These are phyloP conservation scores for Cotesia glomerata DNA, from an alignment of 1,140 invertebrate species.

Conservation along the genomic window DNA sequence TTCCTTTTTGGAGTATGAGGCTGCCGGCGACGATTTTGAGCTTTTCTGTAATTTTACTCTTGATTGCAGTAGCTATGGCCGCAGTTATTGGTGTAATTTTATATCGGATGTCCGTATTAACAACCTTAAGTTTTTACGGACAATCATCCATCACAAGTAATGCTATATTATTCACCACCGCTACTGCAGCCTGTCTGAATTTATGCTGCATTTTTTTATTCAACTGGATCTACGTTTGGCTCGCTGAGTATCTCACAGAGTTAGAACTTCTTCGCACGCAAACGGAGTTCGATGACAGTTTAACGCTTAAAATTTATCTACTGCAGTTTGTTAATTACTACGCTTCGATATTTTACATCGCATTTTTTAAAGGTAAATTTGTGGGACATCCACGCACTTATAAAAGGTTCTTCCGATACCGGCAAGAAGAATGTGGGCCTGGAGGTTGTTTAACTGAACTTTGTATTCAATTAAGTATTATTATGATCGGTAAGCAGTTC, in stretches of 20 bases:
- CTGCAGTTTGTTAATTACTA: constrained; percentile 99
- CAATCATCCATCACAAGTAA: constrained; percentile 73
- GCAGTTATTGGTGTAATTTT: constrained; percentile 90
- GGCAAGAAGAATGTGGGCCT: constrained; percentile 88
- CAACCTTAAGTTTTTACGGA: constrained; percentile 70
- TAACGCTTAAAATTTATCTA: constrained; percentile 96
- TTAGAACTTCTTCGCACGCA: constrained; percentile 93
- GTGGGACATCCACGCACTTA: constrained; percentile 85
- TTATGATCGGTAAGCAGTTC: constrained; percentile 96
- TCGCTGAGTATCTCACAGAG: constrained; percentile 93
- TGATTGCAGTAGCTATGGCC: constrained; percentile 80
- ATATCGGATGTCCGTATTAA: constrained; percentile 88
- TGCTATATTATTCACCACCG: constrained; percentile 81
- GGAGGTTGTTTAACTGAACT: constrained; percentile 92
- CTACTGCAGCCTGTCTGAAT: constrained; percentile 87
- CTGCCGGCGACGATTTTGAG: constrained; percentile 84
- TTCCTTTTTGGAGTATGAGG: constrained; percentile 88
- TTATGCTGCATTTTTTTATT: constrained; percentile 85
- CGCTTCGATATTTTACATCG: constrained; percentile 98
- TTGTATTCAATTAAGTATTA: constrained; percentile 91
- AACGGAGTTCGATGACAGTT: constrained; percentile 96
- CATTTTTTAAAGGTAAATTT: constrained; percentile 95
- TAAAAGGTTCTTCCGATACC: constrained; percentile 74
- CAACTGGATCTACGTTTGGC: constrained; percentile 87
- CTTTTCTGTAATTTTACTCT: constrained; percentile 80